Evolutionary conservation across 1,140 invertebrate species (phyloP).

Genomic region (Anagrus nilaparvatae): DNA sequence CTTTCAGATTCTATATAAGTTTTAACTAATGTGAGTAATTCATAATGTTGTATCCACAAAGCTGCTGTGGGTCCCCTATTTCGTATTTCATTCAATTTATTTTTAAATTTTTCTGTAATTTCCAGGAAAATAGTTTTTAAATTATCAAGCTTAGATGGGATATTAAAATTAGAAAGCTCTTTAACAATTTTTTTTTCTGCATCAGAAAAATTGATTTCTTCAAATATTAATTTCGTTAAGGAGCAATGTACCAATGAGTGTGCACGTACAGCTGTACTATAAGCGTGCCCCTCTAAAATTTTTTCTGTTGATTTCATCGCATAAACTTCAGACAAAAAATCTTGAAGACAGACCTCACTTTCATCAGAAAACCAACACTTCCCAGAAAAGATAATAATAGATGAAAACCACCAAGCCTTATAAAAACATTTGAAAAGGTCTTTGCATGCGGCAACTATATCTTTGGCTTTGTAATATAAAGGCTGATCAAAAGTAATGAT

Average conservation of each 20-base stretch:
- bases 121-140: not conserved
- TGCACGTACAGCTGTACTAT: not conserved
- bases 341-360: not conserved
- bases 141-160: not conserved
- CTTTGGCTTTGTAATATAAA: not conserved
- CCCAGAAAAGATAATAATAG: not conserved
- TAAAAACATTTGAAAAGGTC: not conserved
- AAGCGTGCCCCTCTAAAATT: not conserved
- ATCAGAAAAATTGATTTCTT: too few relatives aligned
- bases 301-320: not conserved
- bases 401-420: not conserved
- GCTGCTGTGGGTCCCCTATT: not conserved
- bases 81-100: not conserved
- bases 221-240: too few relatives aligned
- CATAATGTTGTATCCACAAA: not conserved
- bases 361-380: not conserved
- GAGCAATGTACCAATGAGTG: too few relatives aligned
- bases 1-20: not conserved
- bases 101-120: not conserved
- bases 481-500: not conserved
- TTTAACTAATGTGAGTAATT: not conserved
- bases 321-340: not conserved
- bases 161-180: not conserved
- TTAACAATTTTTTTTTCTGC: not conserved
- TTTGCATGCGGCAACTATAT: not conserved